A percentile compares a stretch with the other conserved stretches of the same genome.
Conservation (phyloP, 2,113 vertebrate genomes). For the Sitta europaea region DNA sequence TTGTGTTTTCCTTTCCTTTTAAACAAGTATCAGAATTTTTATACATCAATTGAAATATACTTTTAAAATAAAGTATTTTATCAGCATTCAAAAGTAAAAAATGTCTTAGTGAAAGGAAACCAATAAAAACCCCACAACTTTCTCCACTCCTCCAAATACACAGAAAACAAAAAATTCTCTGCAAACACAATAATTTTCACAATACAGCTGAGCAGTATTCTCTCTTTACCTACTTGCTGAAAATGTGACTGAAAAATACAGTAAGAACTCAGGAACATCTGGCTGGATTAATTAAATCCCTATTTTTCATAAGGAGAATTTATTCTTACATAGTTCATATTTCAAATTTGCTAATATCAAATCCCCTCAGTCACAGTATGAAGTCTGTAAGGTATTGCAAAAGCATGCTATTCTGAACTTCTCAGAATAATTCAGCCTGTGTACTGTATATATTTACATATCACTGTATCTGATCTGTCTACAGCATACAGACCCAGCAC, state of each 20-base stretch:
- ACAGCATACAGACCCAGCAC: not conserved
- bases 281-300: not conserved
- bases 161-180: not conserved
- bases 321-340: not conserved
- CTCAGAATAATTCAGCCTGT: not conserved
- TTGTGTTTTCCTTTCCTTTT: not conserved
- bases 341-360: not conserved
- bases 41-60: not conserved
- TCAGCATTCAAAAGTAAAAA: not conserved
- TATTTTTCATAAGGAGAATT: not conserved
- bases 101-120: not conserved
- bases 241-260: not conserved
- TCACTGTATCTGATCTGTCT: not conserved
- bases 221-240: not conserved
- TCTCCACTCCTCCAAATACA: not conserved
- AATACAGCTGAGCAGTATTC: not conserved
- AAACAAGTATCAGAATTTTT: not conserved
- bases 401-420: not conserved
- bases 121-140: not conserved
- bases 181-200: not conserved
- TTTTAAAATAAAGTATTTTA: not conserved
- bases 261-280: not conserved
- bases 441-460: not conserved
- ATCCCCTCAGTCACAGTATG: not conserved
- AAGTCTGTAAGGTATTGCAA: not conserved